Evolutionary conservation across 2,888 invertebrate genomes (phyloP), one percentile per base, ranked within the genome.

Genomic region (Agrochola litura): DNA sequence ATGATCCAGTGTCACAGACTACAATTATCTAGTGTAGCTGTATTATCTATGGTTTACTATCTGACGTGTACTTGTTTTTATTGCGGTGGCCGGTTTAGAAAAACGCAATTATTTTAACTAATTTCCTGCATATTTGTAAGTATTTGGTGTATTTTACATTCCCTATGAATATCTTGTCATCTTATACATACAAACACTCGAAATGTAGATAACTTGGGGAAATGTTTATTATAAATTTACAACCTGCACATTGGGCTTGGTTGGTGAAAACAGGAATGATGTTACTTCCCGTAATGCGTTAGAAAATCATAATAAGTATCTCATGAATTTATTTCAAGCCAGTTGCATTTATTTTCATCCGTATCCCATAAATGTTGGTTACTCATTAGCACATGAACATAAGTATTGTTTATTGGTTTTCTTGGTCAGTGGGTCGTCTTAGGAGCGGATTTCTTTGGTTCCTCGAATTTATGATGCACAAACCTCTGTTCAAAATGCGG

Each of bases 11-110:
- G 37, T 37, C 37, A 37, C 37, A 37, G 37, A 5, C 37, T 37
- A 37, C 37, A 37, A 37, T 37, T 37, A 37, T 37, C 37, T 37
- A 37, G 37, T 37, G 37, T 37, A 37, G 1, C 37, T 37, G 37
- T 37, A 37, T 37, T 37, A 4, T 37, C 37, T 37, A 37, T 37
- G 37, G 37, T 5, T 37, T 46, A 46, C 46, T 46, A 14, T 25
- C 54, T 84, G 84, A 84, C 84, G 84, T 84, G 84, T 84, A 76
- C 84, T 84, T 84, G 84, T 84, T 84, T 77, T 72, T 25, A 74
- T 72, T 74, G 71, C 76, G 76, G 75, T 78, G 67, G 46, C 76
- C 78, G 78, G 76, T 49, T 37, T 61, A 19, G 16, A n/a, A n/a
- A n/a, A 60, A 30, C 4, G 14, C 6, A 30, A n/a, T 49, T 61